Conservation (phyloP, 2,797 vertebrate species). For the Scarus forsteni region DNA sequence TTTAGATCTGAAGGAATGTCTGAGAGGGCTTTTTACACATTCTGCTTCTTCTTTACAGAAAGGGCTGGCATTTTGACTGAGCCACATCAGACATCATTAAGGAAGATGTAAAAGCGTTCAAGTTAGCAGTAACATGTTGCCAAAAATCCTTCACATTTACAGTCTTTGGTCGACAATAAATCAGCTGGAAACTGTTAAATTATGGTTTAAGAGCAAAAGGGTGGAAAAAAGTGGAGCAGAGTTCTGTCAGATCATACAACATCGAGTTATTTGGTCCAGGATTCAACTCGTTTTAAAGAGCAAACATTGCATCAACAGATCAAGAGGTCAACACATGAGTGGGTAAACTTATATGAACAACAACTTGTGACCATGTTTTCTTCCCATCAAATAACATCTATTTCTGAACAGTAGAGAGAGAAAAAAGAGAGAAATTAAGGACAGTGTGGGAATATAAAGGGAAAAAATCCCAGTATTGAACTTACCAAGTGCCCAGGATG, state of each 20-base stretch:
- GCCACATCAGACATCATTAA: background rate
- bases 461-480: slow-evolving; percentile 30
- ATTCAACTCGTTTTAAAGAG: background rate
- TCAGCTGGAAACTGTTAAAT: background rate
- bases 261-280: slow-evolving; percentile 1
- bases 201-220: background rate
- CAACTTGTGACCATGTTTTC: background rate
- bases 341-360: background rate
- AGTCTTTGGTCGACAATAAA: background rate
- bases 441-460: too few relatives aligned
- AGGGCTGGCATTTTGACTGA: background rate
- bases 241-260: background rate
- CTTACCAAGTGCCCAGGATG: slow-evolving; percentile 58
- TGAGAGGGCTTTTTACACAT: slow-evolving; percentile 21
- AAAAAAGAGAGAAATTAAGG: too few relatives aligned
- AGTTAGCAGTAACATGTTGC: background rate
- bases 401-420: too few relatives aligned
- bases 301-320: slow-evolving; percentile 13
- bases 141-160: background rate
- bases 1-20: slow-evolving; percentile 24
- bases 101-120: background rate
- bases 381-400: background rate
- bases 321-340: slow-evolving; percentile 3
- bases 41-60: slow-evolving; percentile 27
- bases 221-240: background rate